Conservation (phyloP, 1,140 invertebrate species). For the Protaetia brevitarsis region DNA sequence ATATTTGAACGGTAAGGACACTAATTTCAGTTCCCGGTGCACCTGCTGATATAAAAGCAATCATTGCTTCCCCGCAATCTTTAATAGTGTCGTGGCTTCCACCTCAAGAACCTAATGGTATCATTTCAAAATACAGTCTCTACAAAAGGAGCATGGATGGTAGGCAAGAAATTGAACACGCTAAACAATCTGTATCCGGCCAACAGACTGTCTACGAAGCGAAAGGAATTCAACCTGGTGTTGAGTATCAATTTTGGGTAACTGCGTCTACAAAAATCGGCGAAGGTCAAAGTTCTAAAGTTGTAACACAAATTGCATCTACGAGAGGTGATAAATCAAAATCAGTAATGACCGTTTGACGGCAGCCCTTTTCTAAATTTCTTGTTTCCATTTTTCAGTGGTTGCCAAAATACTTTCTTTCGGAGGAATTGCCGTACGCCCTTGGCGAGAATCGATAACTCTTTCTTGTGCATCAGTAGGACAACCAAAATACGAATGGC, state of each 20-base stretch:
- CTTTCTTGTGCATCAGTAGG: slow-evolving; percentile 66
- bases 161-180: slow-evolving; percentile 65
- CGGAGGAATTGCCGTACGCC: slow-evolving; percentile 60
- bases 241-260: slow-evolving; percentile 80
- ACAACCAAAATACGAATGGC: slow-evolving; percentile 64
- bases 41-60: slow-evolving; percentile 77
- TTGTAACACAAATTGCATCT: slow-evolving; percentile 61
- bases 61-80: slow-evolving; percentile 70
- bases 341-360: too few relatives aligned
- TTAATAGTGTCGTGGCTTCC: slow-evolving; percentile 78
- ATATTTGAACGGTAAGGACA: not conserved
- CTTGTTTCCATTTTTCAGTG: slow-evolving; percentile 46
- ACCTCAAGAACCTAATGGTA: slow-evolving; percentile 72
- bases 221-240: slow-evolving; percentile 68
- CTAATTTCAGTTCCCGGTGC: slow-evolving; percentile 67
- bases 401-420: slow-evolving; percentile 69
- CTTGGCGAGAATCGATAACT: slow-evolving; percentile 62
- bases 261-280: slow-evolving; percentile 73
- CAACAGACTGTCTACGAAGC: slow-evolving; percentile 64
- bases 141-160: slow-evolving; percentile 70
- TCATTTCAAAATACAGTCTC: slow-evolving; percentile 76
- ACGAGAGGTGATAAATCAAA: slow-evolving; percentile 45
- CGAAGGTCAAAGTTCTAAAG: slow-evolving; percentile 69
- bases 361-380: not conserved
- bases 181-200: slow-evolving; percentile 61